Base-by-base conservation (phyloP, 1,140 invertebrate species). In the Tetramorium alpestre region DNA sequence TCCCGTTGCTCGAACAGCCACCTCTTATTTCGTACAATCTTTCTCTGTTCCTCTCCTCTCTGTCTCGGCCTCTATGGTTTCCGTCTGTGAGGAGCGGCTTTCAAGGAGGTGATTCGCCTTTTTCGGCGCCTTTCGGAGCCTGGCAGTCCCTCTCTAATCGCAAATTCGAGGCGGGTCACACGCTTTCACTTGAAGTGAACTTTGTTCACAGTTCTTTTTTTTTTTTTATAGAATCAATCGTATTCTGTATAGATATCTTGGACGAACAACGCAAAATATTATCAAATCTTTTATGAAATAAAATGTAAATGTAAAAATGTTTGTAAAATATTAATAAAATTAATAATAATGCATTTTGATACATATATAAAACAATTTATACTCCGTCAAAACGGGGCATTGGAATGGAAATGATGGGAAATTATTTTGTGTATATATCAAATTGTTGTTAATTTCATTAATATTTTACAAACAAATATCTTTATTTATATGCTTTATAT, bases 51-150 rank as follows among this genome's bases (percentile, higher is more conserved):
- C 58, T 60, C 10, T 56, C 16, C 8, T 70, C 49, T 44, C 13
- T 25, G 44, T 80, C 49, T 70, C 22, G 65, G 65, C 58, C 22
- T 65, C 11, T 65, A 18, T 60, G n/a, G 44, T 76, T 60, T 72
- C 28, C 78, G 58, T 51, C 28, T 44, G 25, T 18, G 33, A 70
- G 51, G 60, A 76, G 28, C 69, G 64, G 75, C 86, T 87, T 90
- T 84, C 87, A 70, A 89, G 56, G 56, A 89, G 84, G 84, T 87
- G 88, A 87, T 89, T 90, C 78, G 89, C 89, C 89, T 90, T 90
- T 88, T 90, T 90, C 86, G 88, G 69, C 73, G 58, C 41, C 77
- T 87, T 69, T 72, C 47, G 51, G 7, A 51, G 82, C 47, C 49
- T 41, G 75, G 38, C 41, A 72, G 33, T 70, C 25, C 16, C 47